Base-by-base conservation (phyloP, 1,140 invertebrate species). In the Leptopilina boulardi region DNA sequence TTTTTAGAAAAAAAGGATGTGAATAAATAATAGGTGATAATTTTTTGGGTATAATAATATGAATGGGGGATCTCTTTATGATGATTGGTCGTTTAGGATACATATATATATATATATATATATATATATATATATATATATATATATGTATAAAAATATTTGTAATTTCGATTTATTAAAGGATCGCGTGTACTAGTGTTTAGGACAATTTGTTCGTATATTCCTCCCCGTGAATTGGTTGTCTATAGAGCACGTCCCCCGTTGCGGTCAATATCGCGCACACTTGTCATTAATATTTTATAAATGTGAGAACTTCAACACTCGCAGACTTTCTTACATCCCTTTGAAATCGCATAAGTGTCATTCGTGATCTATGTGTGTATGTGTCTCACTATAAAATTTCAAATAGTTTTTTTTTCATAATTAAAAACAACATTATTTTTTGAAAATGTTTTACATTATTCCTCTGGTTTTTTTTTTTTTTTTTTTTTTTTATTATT, bases 251-350 rank as follows among this genome's bases (percentile, higher is more conserved):
- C 76, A 83, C 80, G 81, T 84, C 82, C 82, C 84, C 83, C 80
- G 82, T 82, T 80, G 82, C 89, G 88, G 89, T 91, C 89, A 90
- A 91, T 91, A 91, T 85, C 84, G 86, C 81, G 84, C 83, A 85
- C 80, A 87, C 83, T 82, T 80, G 82, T 75, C 82, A 87, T 91
- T 82, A 88, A 90, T 90, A 89, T 70, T 90, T 89, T 30, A 90
- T 81, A 77, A 86, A 76, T 82, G 88, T 89, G 89, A 79, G 89
- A 90, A 88, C 23, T 83, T 75, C 73, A 78, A 70, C 87, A 89
- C 79, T 77, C 81, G 81, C 56, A 18, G 42, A 76, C 73, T 83
- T 80, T 13, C 70, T 51, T 74, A 54, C 41, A 44, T 66, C 56
- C 15, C 23, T 30, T 13, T 30, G 11, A n/a, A 15, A 26, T 18